Percentiles rank a stretch among this genome's conserved stretches.
These are phyloP conservation scores for Acridotheres tristis DNA, from an alignment of 2,797 vertebrate genomes.

Conservation along the genomic window DNA sequence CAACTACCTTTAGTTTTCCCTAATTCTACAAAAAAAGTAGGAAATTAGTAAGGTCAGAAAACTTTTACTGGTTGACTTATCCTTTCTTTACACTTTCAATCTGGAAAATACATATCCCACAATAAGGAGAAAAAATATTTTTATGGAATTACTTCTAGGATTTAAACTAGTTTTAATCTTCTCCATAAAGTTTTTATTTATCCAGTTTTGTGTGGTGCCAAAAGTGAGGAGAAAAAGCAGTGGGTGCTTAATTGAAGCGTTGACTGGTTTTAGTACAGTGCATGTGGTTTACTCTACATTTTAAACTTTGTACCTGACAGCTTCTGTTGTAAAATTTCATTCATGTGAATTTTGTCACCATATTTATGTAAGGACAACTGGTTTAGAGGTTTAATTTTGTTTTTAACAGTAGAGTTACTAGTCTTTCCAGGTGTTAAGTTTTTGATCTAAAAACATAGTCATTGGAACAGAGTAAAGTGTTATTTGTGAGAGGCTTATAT, in stretches of 20 bases:
- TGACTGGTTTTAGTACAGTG: not conserved
- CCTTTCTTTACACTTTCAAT: not conserved
- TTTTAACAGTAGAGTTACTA: not conserved
- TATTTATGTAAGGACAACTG: not conserved
- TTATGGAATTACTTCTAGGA: not conserved
- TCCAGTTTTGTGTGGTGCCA: not conserved
- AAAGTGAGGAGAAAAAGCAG: not conserved
- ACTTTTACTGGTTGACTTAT: not conserved
- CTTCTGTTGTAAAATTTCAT: not conserved
- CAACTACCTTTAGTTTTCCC: conserved; percentile 27
- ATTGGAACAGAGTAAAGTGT: not conserved
- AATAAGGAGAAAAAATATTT: not conserved
- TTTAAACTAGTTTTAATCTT: not conserved
- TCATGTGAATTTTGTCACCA: not conserved
- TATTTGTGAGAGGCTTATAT: not conserved
- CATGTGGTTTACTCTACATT: not conserved
- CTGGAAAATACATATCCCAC: not conserved
- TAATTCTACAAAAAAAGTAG: conserved; percentile 1
- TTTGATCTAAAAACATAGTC: not conserved
- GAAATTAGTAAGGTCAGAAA: conserved; percentile 19
- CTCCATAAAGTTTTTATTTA: not conserved
- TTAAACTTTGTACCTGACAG: not conserved
- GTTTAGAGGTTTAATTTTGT: not conserved
- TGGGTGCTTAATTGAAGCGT: not conserved
- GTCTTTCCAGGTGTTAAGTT: not conserved